phyloP scores from a whole-genome alignment of 2,888 invertebrate genomes.

The Agonum fuliginosum region DNA sequence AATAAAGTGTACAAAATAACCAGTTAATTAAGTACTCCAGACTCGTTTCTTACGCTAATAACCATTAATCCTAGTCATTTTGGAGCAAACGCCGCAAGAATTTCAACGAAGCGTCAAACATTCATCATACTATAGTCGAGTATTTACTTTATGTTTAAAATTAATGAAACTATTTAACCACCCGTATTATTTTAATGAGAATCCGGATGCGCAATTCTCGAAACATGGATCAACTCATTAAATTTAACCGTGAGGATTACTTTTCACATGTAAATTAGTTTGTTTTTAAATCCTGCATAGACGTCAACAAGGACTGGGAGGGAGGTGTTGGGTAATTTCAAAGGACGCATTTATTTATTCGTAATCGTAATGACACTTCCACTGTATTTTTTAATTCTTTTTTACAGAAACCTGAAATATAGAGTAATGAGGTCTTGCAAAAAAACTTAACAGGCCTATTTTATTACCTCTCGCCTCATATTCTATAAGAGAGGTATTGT shows the following conservation, averaged over 20 bases:
- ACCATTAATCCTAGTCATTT: conserved; percentile 28
- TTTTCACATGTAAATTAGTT: background rate
- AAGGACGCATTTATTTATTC: no score
- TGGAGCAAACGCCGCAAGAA: conserved; percentile 1
- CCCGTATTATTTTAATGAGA: conserved; percentile 44
- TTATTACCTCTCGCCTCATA: no score
- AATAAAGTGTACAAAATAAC: conserved; percentile 25
- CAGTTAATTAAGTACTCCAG: conserved; percentile 21
- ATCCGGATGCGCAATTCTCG: conserved; percentile 7
- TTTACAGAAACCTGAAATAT: no score
- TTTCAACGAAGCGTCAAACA: conserved; percentile 10
- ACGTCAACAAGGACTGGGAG: no score
- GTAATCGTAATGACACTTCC: no score
- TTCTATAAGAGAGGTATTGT: no score
- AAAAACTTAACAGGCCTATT: no score
- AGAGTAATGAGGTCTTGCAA: no score
- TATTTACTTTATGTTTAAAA: conserved; percentile 45
- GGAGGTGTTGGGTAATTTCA: no score
- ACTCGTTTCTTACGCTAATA: conserved; percentile 33
- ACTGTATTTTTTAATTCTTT: no score
- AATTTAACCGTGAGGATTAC: background rate
- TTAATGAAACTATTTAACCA: conserved; percentile 49
- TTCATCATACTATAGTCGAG: conserved; percentile 32
- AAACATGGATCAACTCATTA: background rate
- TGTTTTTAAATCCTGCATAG: background rate